Evolutionary conservation across 2,888 invertebrate genomes (phyloP), one percentile per base, ranked within the genome.

Genomic region (Eurois occulta): DNA sequence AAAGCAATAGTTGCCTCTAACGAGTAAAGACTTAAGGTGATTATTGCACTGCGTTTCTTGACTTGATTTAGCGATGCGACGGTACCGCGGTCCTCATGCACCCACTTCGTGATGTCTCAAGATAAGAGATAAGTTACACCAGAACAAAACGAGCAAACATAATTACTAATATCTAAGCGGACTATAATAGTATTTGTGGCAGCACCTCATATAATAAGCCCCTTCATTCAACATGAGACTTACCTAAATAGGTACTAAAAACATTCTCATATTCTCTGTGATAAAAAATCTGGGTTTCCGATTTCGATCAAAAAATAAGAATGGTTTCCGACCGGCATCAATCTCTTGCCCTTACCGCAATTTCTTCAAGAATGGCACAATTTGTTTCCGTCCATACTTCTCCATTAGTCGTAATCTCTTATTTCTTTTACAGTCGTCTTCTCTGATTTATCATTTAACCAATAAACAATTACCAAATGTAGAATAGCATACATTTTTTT

Each of bases 21-120:
- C 24, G 24, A 58, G 28, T 58, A 24, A 24, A 3, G 52, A 52
- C 52, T 16, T 58, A 7, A 28, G 6, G 28, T 28, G 7, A 62
- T 35, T 43, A 13, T 75, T 78, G 24, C 68, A 48, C n/a, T 8
- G 8, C n/a, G 38, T 69, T 38, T 41, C 70, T 71, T 60, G 32
- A 58, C 58, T 28, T 41, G 32, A 62, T 35, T 48, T 4, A 18
- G 10, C 18, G 7, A 72, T 46, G 21, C 28, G 16, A 13, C 41
- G n/a, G 10, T n/a, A 3, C 18, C 18, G 62, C n/a, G 4, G 2
- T 46, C n/a, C 46, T 35, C 35, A 46, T 18, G 11, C 21, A 62
- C 13, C 35, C 11, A 72, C 46, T 62, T n/a, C 35, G 13, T 72
- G 35, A 60, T 62, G n/a, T 35, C 32, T 60, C 10, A 0, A 48